Evolutionary conservation across 2,113 vertebrate species (phyloP).

Genomic region (Rhipidura dahli): DNA sequence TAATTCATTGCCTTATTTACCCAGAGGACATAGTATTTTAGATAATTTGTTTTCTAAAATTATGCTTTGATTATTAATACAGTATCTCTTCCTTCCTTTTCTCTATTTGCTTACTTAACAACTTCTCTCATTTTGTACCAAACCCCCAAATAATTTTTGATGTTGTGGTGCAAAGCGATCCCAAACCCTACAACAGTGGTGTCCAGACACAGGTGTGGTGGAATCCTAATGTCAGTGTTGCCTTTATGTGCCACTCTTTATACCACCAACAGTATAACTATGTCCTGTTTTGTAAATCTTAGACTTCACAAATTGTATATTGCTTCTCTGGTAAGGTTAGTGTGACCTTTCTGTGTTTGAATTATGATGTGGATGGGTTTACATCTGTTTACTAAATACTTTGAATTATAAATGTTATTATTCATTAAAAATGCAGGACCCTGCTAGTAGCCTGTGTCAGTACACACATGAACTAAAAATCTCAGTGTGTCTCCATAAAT

Average conservation of each 20-base stretch:
- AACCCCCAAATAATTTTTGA: background rate
- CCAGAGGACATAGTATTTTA: background rate
- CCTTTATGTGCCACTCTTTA: background rate
- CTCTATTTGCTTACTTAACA: background rate
- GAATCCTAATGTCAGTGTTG: rapidly evolving
- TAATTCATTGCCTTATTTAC: background rate
- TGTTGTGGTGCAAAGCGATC: background rate
- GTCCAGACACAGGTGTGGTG: background rate
- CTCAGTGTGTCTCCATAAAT: background rate
- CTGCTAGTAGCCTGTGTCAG: background rate
- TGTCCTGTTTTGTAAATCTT: background rate
- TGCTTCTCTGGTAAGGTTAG: background rate
- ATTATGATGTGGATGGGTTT: background rate
- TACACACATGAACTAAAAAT: background rate
- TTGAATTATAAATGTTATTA: slow-evolving; percentile 10
- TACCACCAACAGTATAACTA: background rate
- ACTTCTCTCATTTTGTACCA: background rate
- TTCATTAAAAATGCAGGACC: background rate
- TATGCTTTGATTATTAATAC: background rate
- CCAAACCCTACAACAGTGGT: background rate
- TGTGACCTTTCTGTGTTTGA: background rate
- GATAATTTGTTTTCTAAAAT: background rate
- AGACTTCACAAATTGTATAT: background rate
- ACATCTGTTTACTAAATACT: background rate
- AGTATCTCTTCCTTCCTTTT: background rate